A percentile compares a stretch with the other conserved stretches of the same genome.
These are phyloP conservation scores for Nomada flava DNA, from an alignment of 2,888 invertebrate species.

Conservation along the genomic window DNA sequence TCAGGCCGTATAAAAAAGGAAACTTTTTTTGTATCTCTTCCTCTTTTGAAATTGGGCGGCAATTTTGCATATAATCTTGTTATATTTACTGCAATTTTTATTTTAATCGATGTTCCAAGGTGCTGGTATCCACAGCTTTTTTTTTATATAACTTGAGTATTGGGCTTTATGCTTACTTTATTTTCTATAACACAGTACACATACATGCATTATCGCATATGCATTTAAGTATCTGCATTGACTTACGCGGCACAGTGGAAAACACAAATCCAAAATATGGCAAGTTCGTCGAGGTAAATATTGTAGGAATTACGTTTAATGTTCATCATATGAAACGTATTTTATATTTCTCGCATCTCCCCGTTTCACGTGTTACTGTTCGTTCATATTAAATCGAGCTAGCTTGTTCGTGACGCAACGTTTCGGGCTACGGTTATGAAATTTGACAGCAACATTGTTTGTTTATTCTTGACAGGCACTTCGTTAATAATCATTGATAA, in stretches of 20 bases:
- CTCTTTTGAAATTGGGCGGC: too few species aligned
- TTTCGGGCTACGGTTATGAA: conserved; percentile 50
- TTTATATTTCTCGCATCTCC: not conserved
- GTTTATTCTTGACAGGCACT: conserved; percentile 39
- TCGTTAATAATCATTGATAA: not conserved
- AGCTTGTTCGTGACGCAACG: conserved; percentile 10
- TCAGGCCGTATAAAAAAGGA: too few species aligned
- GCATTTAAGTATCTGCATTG: conserved; percentile 34
- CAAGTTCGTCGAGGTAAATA: conserved; percentile 89
- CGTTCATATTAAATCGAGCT: not conserved
- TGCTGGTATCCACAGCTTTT: not conserved
- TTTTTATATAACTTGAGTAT: not conserved
- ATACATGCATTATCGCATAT: conserved; percentile 18
- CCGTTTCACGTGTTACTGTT: not conserved
- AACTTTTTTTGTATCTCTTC: too few species aligned
- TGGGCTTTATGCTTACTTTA: not conserved
- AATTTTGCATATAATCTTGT: too few species aligned
- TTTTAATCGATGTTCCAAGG: not conserved
- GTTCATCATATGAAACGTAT: not conserved
- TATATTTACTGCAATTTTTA: too few species aligned
- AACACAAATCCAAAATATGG: conserved; percentile 85
- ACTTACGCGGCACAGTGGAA: conserved; percentile 55
- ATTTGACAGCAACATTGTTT: conserved; percentile 51
- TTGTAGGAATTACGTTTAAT: conserved; percentile 27
- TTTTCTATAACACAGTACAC: conserved; percentile 10